Percentiles rank a stretch among this genome's conserved stretches.
Evolutionary conservation across 1,140 invertebrate species (phyloP).

Genomic region (Saccostrea echinata): DNA sequence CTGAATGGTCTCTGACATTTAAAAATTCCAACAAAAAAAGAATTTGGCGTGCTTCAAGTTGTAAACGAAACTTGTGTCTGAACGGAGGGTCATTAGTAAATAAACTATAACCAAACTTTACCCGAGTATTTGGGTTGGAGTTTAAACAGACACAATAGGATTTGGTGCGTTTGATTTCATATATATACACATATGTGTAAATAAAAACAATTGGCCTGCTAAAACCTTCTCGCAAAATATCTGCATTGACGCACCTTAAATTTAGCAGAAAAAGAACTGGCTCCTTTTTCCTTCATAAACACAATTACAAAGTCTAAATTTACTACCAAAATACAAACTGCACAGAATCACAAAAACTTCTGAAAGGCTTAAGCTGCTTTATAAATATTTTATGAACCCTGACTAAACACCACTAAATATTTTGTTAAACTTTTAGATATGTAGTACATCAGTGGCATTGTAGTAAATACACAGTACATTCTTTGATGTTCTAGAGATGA

Average conservation of each 20-base stretch:
- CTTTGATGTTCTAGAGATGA: too few species aligned
- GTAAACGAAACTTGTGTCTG: not conserved
- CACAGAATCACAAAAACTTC: not conserved
- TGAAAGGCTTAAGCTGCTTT: not conserved
- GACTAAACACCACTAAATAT: not conserved
- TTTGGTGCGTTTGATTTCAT: not conserved
- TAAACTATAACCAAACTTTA: not conserved
- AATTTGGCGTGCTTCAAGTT: not conserved
- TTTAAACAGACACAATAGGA: not conserved
- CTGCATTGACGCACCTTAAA: not conserved
- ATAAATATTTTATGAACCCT: conserved; percentile 3
- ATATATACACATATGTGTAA: not conserved
- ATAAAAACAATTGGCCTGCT: not conserved
- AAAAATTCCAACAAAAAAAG: conserved; percentile 4
- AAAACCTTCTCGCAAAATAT: not conserved
- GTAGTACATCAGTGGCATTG: not conserved
- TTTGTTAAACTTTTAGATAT: not conserved
- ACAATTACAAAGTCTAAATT: not conserved
- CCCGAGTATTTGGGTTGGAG: not conserved
- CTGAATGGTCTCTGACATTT: conserved; percentile 4
- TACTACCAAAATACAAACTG: not conserved
- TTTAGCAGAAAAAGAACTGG: not conserved
- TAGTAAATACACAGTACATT: too few species aligned
- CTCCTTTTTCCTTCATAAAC: not conserved
- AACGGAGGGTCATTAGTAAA: not conserved